These are phyloP conservation scores for Nothocercus nigrocapillus DNA, from an alignment of 2,113 vertebrate genomes.

Conservation along the genomic window DNA sequence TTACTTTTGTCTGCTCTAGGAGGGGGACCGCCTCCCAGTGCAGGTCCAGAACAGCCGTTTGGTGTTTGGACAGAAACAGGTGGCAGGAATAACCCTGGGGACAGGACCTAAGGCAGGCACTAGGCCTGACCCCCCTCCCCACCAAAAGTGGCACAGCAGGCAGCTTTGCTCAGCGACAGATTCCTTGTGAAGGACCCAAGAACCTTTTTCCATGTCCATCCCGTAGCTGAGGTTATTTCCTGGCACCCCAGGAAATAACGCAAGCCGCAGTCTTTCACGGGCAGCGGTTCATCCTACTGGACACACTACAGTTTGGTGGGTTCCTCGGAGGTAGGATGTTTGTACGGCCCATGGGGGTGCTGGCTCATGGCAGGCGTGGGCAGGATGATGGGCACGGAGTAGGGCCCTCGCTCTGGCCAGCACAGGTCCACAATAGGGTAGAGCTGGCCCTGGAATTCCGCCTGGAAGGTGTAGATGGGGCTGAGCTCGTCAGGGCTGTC, in stretches of 20 bases:
- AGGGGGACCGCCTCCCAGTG: background rate
- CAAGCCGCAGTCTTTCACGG: background rate
- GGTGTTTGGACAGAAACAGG: background rate
- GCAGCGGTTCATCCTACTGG: background rate
- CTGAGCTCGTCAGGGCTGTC: constrained; percentile 80
- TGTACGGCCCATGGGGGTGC: background rate
- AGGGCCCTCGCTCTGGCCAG: constrained; percentile 83
- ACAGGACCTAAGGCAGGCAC: background rate
- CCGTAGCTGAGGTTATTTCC: background rate
- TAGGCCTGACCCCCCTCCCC: background rate
- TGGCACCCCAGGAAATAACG: too few species aligned
- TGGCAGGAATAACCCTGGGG: background rate
- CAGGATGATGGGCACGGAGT: constrained; percentile 79
- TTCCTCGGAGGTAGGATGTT: background rate
- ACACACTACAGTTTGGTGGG: constrained; percentile 17
- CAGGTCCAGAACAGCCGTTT: background rate
- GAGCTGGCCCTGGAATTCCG: constrained; percentile 87
- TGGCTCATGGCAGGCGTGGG: background rate
- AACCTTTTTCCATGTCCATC: background rate
- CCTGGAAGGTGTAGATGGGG: constrained; percentile 83
- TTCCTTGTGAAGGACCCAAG: background rate
- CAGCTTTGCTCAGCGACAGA: background rate
- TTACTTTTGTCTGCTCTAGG: background rate
- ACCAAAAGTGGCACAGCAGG: background rate
- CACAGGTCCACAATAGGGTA: constrained; percentile 86